Base-by-base conservation (phyloP, 2,797 vertebrate genomes). In the Ambastaia sidthimunki region DNA sequence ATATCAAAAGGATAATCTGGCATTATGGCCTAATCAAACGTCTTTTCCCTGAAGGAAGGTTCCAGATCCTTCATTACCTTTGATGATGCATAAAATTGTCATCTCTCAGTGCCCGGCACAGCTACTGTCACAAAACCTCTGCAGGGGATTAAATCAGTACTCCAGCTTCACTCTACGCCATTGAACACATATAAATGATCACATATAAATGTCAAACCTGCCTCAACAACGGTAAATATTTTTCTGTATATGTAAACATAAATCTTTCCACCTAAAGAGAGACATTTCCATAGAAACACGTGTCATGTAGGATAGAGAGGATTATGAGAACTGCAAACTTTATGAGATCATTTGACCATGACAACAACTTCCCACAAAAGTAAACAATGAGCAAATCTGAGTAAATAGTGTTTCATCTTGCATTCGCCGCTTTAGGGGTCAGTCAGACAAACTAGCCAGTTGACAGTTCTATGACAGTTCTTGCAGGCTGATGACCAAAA, bases 61-160 rank as follows among this genome's bases (percentile, higher is more conserved):
- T 82, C 67, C 41, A 31, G 70, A 55, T 47, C 67, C 75, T 85
- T 83, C 75, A 80, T 85, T 74, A 82, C 68, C 71, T 80, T 81
- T 69, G 76, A 82, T 83, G 81, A 71, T 75, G 77, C 71, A 68
- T 57, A 76, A 77, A 80, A 75, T 55, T 55, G 48, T 52, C 41
- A 66, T 73, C 72, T 75, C 21, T 71, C 69, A 71, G 52, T 25
- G 28, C 69, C 71, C 47, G 12, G 60, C 48, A 55, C 57, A 23
- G 11, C 67, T 65, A 55, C 72, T 80, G 79, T 83, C 81, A 82
- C 50, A 78, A 80, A 71, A 68, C 52, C 62, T 19, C 25, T 23
- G 16, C n/a, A 52, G 71, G 72, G 82, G 81, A 83, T 84, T 87
- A 85, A 85, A 86, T 86, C 80, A 82, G 76, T 63, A 78, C 78